A percentile compares a stretch with the other conserved stretches of the same genome.
phyloP scores from a whole-genome alignment of 2,113 vertebrate species.

The Zosterops japonicus region DNA sequence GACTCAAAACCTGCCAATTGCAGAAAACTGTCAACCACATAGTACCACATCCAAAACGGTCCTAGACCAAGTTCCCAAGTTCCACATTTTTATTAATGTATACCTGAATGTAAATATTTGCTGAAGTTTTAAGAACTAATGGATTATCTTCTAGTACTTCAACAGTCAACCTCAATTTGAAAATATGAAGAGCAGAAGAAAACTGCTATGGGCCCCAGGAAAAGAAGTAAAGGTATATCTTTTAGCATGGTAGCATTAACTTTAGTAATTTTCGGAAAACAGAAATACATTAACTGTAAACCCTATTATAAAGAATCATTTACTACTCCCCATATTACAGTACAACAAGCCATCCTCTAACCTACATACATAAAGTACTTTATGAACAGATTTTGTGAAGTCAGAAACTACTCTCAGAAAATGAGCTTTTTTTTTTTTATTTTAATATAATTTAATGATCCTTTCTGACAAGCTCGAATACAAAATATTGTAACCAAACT shows the following conservation, averaged over 20 bases:
- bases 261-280: not conserved
- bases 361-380: accelerated
- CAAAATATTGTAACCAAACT: accelerated
- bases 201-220: too few species aligned
- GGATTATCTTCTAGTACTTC: not conserved
- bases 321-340: not conserved
- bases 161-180: not conserved
- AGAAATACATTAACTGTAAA: not conserved
- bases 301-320: not conserved
- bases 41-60: not conserved
- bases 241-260: not conserved
- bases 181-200: not conserved
- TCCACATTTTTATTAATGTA: not conserved
- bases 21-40: accelerated
- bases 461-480: not conserved
- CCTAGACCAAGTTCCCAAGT: not conserved
- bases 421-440: not conserved
- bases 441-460: not conserved
- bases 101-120: not conserved
- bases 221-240: accelerated
- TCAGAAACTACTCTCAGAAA: not conserved
- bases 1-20: not conserved
- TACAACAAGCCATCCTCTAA: not conserved
- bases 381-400: not conserved
- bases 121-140: not conserved